These are phyloP conservation scores for Rhizomys pruinosus DNA, from an alignment of 2,113 vertebrate genomes.

Conservation along the genomic window DNA sequence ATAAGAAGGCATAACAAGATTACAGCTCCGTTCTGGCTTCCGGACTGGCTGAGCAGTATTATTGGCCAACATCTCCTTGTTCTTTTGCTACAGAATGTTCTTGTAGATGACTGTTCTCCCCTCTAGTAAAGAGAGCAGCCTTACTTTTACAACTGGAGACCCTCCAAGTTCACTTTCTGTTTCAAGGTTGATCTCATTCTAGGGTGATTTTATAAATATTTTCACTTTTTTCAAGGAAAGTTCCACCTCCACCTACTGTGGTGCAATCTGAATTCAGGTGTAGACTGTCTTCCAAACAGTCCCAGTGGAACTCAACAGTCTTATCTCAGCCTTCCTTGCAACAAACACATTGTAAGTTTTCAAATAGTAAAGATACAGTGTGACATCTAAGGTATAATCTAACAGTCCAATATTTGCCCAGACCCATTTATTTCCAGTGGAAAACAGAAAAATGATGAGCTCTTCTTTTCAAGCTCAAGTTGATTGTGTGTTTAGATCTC, in stretches of 20 bases:
- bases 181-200: neutral
- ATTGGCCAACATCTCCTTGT: neutral
- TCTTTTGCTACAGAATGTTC: neutral
- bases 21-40: neutral
- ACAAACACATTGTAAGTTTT: neutral
- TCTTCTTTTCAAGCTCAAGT: conserved; percentile 28
- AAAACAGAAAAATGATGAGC: neutral
- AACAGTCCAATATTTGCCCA: neutral
- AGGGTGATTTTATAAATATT: neutral
- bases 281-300: conserved; percentile 2
- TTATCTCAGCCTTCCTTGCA: neutral
- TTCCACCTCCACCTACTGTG: neutral
- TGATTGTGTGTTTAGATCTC: conserved; percentile 50
- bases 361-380: neutral
- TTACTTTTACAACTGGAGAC: neutral
- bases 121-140: neutral
- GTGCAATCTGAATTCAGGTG: neutral
- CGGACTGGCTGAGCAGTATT: neutral
- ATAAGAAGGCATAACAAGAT: neutral
- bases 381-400: neutral
- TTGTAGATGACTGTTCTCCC: neutral
- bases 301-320: neutral
- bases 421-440: conserved; percentile 25
- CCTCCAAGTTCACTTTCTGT: neutral
- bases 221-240: neutral